phyloP scores from a whole-genome alignment of 2,797 vertebrate species.

The Hyperoplus lanceolatus region DNA sequence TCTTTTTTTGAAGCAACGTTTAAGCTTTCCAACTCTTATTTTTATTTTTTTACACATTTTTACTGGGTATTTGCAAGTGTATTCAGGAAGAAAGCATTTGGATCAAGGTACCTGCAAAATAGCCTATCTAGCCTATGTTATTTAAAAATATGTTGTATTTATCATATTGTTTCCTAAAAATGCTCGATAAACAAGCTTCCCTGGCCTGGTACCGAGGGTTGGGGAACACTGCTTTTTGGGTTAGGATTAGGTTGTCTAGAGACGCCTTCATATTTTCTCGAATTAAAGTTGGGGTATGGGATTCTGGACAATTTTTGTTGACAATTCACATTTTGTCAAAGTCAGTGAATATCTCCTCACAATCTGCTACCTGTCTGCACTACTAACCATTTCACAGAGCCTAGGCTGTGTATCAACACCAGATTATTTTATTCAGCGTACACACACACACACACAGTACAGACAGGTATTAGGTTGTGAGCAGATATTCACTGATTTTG shows the following conservation, averaged over 20 bases:
- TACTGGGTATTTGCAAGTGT: background rate
- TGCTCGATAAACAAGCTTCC: background rate
- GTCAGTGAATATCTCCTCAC: too few species aligned
- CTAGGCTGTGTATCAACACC: too few species aligned
- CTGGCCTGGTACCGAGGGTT: background rate
- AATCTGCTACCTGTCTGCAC: too few species aligned
- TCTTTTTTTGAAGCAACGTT: background rate
- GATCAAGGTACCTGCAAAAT: background rate
- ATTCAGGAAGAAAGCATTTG: background rate
- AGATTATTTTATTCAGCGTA: too few species aligned
- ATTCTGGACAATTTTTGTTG: too few species aligned
- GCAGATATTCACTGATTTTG: too few species aligned
- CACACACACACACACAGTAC: too few species aligned
- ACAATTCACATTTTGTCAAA: too few species aligned
- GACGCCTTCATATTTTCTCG: background rate
- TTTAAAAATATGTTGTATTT: background rate
- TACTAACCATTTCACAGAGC: too few species aligned
- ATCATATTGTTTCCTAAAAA: background rate
- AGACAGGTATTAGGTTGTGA: too few species aligned
- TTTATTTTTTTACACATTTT: background rate
- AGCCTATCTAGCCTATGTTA: background rate
- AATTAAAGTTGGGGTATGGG: background rate
- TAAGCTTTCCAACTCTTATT: background rate
- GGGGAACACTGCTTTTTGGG: background rate
- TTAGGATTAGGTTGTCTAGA: background rate